Evolutionary conservation across 2,888 invertebrate genomes (phyloP).

Genomic region (Drepana falcataria): DNA sequence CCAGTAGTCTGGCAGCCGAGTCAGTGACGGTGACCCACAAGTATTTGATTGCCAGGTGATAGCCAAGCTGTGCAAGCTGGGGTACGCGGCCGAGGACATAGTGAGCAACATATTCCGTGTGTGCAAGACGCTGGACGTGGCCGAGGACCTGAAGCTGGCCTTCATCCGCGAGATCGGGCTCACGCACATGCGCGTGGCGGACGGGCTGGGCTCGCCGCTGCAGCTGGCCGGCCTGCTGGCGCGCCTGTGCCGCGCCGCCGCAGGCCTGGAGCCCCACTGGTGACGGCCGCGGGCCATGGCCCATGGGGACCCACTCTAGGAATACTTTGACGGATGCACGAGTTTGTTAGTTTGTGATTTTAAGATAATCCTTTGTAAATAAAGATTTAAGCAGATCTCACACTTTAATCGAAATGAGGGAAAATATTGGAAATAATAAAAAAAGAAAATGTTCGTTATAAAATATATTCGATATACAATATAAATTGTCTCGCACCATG

Average conservation of each 20-base stretch:
- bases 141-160: conserved; percentile 89
- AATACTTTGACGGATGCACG: too few relatives aligned
- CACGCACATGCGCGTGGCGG: conserved; percentile 93
- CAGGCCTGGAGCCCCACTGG: conserved; percentile 20
- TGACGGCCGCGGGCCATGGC: conserved; percentile 7
- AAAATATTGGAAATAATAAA: conserved; percentile 1
- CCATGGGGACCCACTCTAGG: not conserved
- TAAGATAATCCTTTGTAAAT: too few relatives aligned
- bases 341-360: too few relatives aligned
- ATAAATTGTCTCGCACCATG: not conserved
- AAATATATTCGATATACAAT: conserved; percentile 4
- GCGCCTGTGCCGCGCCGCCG: conserved; percentile 82
- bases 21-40: too few relatives aligned
- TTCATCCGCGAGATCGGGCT: conserved; percentile 94
- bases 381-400: too few relatives aligned
- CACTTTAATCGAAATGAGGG: not conserved
- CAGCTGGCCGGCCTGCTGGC: conserved; percentile 95
- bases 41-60: conserved; percentile 78
- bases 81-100: conserved; percentile 98
- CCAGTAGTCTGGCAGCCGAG: too few relatives aligned
- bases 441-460: conserved; percentile 5
- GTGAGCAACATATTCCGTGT: conserved; percentile 97
- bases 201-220: conserved; percentile 91
- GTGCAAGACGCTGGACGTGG: conserved; percentile 89
- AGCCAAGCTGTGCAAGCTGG: conserved; percentile 93